Base-by-base conservation (phyloP, 2,888 invertebrate genomes). In the Cephonodes hylas region DNA sequence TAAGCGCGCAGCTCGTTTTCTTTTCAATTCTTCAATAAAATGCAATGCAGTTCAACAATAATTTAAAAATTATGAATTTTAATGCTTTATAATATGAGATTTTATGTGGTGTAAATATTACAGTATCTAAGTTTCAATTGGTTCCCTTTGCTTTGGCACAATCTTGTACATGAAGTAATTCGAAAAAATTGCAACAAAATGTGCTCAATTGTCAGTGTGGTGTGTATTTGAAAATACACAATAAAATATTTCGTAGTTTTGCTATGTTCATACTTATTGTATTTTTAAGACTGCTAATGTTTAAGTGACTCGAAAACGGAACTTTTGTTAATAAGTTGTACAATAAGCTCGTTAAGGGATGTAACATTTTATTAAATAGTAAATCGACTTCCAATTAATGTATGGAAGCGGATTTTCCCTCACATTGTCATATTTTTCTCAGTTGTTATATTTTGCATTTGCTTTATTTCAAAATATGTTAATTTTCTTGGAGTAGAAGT, bases 251-350 rank as follows among this genome's bases (percentile, higher is more conserved):
- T 18, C 31, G 8, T 53, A 15, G 31, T 8, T 31, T 44, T 18
- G 27, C 53, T 53, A 53, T 10, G 27, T 44, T 42, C 53, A 60
- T 64, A 67, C 61, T 64, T 69, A 65, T 58, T 71, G 70, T 74
- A 74, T 70, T 75, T 72, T 75, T 80, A 80, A 80, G 80, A 80
- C 80, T 80, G 80, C 66, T 79, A 69, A 69, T 57, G 8, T 23
- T 38, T 59, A 59, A 59, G 59, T 46, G 18, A 59, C 23, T 38
- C 59, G 22, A 38, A 48, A 48, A 38, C 23, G n/a, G 10, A 18
- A 2, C 13, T 45, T 4, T 34, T 23, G 7, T 20, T 25, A 44
- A 44, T 58, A 58, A 25, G 10, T 34, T 20, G 34, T 59, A 59
- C 23, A 20, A 31, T 31, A 31, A 38, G 46, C 10, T 53, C 18